A percentile compares a stretch with the other conserved stretches of the same genome.
Conservation (phyloP, 2,797 vertebrate genomes). For the Margarornis squamiger region DNA sequence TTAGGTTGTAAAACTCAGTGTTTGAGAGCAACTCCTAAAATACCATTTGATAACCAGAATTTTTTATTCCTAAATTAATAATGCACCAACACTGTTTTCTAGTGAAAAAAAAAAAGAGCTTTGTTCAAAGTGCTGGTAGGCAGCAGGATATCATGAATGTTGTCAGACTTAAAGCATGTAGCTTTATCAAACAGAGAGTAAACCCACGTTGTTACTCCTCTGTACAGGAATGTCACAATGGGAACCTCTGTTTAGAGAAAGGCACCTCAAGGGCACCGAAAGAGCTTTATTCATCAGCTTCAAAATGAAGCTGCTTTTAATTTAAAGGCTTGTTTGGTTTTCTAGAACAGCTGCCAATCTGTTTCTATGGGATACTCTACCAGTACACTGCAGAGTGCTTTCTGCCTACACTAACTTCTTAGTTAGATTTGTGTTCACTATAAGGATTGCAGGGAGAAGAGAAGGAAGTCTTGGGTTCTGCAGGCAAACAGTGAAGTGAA, state of each 20-base stretch:
- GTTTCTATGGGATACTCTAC: background rate
- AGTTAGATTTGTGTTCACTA: background rate
- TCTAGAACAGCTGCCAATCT: background rate
- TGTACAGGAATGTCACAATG: background rate
- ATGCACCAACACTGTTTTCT: background rate
- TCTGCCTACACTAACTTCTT: background rate
- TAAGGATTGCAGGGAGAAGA: background rate
- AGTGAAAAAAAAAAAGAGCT: background rate
- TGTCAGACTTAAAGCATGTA: background rate
- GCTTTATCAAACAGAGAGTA: conserved; percentile 6
- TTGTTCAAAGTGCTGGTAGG: background rate
- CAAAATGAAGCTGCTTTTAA: conserved; percentile 14
- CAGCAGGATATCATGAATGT: background rate
- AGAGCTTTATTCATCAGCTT: background rate
- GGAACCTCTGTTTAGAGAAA: conserved; percentile 16
- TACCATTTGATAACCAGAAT: background rate
- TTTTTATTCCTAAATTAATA: background rate
- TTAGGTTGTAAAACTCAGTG: background rate
- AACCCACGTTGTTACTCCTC: background rate
- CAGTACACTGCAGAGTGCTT: background rate
- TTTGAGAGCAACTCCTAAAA: background rate
- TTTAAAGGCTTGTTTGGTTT: background rate
- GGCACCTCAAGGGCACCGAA: background rate
- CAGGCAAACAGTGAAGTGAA: background rate
- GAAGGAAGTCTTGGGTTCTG: background rate